Conservation (phyloP, 2,888 invertebrate species). For the Eristalinus aeneus region DNA sequence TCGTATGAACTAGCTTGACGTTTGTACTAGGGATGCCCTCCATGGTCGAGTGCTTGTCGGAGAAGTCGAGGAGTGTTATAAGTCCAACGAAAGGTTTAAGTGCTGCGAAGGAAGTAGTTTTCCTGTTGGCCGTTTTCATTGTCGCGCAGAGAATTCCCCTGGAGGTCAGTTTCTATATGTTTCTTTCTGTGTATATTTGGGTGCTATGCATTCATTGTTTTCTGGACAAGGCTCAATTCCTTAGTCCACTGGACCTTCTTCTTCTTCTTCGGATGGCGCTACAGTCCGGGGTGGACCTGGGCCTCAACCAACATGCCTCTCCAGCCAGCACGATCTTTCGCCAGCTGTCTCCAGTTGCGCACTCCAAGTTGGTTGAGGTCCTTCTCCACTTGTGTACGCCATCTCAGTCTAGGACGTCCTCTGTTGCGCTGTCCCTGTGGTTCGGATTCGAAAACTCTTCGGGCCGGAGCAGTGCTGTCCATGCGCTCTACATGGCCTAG, state of each 20-base stretch:
- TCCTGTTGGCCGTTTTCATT: constrained; percentile 69
- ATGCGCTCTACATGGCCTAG: too few relatives aligned
- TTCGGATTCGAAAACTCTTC: too few relatives aligned
- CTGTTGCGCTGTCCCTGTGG: too few relatives aligned
- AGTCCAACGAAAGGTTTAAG: background rate
- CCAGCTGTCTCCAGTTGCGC: too few relatives aligned
- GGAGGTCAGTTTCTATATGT: constrained; percentile 85
- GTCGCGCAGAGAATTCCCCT: constrained; percentile 84
- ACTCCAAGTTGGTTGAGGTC: too few relatives aligned
- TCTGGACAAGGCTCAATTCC: constrained; percentile 30
- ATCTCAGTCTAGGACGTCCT: too few relatives aligned
- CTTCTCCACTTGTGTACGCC: too few relatives aligned
- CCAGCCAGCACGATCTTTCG: too few relatives aligned
- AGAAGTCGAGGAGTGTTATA: background rate
- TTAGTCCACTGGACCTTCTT: background rate
- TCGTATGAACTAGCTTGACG: constrained; percentile 84
- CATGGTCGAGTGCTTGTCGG: constrained; percentile 77
- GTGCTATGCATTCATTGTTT: constrained; percentile 68
- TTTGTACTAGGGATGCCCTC: constrained; percentile 88
- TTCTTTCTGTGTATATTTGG: constrained; percentile 83
- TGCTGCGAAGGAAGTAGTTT: background rate
- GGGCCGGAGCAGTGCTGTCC: too few relatives aligned
- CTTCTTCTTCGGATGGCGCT: too few relatives aligned
- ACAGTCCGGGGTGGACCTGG: too few relatives aligned
- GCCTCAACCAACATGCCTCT: too few relatives aligned